Percentiles rank a stretch among this genome's conserved stretches.
Evolutionary conservation across 2,797 vertebrate species (phyloP).

Genomic region (Lateolabrax maculatus): DNA sequence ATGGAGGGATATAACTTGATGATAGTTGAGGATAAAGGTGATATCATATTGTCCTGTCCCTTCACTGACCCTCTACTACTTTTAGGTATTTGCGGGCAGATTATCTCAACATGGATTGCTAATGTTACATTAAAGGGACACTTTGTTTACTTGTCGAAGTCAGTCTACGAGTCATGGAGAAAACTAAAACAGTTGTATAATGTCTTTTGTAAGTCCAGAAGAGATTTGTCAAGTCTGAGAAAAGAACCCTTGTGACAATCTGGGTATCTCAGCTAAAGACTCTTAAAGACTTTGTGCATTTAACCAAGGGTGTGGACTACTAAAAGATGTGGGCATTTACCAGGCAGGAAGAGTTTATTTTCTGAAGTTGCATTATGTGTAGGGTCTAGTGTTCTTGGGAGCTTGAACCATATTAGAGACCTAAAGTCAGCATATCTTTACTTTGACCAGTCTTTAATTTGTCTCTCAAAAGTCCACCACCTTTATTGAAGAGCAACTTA

Average conservation of each 20-base stretch:
- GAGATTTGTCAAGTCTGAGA: no score
- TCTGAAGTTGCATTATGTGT: no score
- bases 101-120: not conserved
- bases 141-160: not conserved
- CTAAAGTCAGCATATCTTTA: no score
- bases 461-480: no score
- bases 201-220: not conserved
- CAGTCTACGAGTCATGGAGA: not conserved
- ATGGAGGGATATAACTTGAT: constrained; percentile 41
- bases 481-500: no score
- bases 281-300: no score
- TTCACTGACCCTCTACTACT: not conserved
- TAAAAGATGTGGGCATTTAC: not conserved
- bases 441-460: no score
- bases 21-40: constrained; percentile 34
- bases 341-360: not conserved
- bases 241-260: no score
- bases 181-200: not conserved
- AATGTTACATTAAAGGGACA: not conserved
- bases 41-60: not conserved
- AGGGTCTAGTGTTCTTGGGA: no score
- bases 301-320: not conserved
- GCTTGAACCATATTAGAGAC: no score
- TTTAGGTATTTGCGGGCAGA: not conserved
- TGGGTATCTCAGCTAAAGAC: no score